These are phyloP conservation scores for Dynastes tityus DNA, from an alignment of 2,888 invertebrate genomes.

Conservation along the genomic window DNA sequence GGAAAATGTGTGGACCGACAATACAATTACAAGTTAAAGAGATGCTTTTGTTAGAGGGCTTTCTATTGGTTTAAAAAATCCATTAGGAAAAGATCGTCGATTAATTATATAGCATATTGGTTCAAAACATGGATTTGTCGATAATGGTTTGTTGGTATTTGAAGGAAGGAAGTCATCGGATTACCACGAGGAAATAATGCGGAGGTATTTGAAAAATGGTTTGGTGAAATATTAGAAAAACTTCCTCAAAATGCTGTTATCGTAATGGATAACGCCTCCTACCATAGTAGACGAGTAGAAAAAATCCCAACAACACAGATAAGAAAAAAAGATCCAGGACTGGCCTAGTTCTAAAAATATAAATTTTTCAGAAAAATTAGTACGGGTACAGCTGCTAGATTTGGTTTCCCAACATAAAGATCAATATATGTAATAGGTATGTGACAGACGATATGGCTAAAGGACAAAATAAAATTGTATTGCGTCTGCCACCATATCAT, in stretches of 20 bases:
- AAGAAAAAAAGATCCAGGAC: not conserved
- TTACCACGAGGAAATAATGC: conserved; percentile 36
- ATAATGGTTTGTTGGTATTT: not conserved
- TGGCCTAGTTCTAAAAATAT: no score
- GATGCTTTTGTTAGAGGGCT: no score
- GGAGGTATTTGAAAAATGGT: conserved; percentile 39
- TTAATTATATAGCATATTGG: not conserved
- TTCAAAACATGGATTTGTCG: not conserved
- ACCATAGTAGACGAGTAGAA: conserved; percentile 14
- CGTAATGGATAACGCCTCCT: conserved; percentile 43
- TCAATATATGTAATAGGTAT: no score
- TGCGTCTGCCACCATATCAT: no score
- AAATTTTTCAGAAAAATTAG: no score
- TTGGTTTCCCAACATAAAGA: no score
- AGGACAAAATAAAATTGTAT: no score
- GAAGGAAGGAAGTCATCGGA: conserved; percentile 10
- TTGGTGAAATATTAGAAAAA: conserved; percentile 12
- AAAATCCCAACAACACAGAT: not conserved
- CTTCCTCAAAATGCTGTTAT: conserved; percentile 40
- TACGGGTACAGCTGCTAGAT: no score
- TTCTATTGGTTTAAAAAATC: not conserved
- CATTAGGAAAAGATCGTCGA: not conserved
- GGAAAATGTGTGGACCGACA: no score
- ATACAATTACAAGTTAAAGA: no score
- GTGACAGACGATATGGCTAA: no score